Base-by-base conservation (phyloP, 2,888 invertebrate species). In the Ennomos fuscantarius region DNA sequence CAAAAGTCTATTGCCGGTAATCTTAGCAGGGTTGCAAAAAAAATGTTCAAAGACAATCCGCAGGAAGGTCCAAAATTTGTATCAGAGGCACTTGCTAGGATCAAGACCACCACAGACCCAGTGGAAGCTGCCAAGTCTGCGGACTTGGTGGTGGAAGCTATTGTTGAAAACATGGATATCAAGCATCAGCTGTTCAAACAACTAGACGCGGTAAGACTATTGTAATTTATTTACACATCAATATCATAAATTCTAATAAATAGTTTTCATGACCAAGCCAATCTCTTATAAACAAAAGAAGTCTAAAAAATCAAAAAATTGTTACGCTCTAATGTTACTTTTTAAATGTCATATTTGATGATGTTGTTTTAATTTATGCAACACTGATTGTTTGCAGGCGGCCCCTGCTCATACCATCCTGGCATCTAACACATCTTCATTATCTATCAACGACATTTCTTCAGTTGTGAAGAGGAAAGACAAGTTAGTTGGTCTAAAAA, bases 351-450 rank as follows among this genome's bases (percentile, higher is more conserved):
- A 15, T 2, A 3, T 24, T 5, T 24, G 5, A 24, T 24, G 24
- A 24, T 24, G 6, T 24, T 24, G 24, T 24, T 24, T 24, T 24
- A 6, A 24, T 6, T 24, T 3, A 24, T 6, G 6, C 24, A 24
- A 24, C 24, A 24, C 24, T 24, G 24, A 12, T 34, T 54, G 9
- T 32, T 70, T 89, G 48, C 83, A 96, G 95, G 90, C 93, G 11
- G 95, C 95, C 0, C 95, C 95, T 0, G 80, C 87, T 0, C 94
- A 95, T 70, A 94, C 97, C 2, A 95, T 98, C 63, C 95, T 98
- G 82, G 95, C 97, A 1, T 96, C 97, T 32, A 98, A 98, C 84
- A 98, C 98, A 0, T 98, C 98, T 5, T 98, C 98, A 0, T 93
- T 98, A 12, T 95, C 96, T 9, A 96, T 98, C 66, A 93, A 93